Evolutionary conservation across 2,797 vertebrate genomes (phyloP).

Genomic region (Tiaroga cobitis): DNA sequence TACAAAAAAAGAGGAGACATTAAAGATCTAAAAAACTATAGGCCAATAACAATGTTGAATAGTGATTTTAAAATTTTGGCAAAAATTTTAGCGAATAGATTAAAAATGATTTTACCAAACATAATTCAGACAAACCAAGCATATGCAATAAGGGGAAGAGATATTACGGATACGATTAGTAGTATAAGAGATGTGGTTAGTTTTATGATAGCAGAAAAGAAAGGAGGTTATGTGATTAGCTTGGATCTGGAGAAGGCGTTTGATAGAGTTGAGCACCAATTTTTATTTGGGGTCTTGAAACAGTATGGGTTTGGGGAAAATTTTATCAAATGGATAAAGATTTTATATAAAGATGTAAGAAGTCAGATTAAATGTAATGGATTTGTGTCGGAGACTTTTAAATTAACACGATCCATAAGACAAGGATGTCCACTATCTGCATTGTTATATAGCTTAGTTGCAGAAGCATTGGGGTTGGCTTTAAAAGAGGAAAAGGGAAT

Average conservation of each 20-base stretch:
- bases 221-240: not conserved
- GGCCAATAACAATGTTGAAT: not conserved
- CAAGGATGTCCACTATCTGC: not conserved
- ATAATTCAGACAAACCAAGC: not conserved
- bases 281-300: not conserved
- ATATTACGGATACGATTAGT: not conserved
- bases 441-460: not conserved
- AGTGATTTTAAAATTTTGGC: not conserved
- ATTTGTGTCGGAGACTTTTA: not conserved
- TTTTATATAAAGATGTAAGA: not conserved
- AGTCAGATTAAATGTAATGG: not conserved
- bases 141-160: not conserved
- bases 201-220: not conserved
- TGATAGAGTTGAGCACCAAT: not conserved
- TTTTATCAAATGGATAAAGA: not conserved
- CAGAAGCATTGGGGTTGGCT: too few species aligned
- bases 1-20: not conserved
- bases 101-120: not conserved
- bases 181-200: not conserved
- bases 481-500: too few species aligned
- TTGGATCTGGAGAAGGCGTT: not conserved
- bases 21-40: not conserved
- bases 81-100: not conserved
- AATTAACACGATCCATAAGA: not conserved
- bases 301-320: not conserved